Conservation (phyloP, 2,888 invertebrate genomes). For the Ecdyonurus torrentis region DNA sequence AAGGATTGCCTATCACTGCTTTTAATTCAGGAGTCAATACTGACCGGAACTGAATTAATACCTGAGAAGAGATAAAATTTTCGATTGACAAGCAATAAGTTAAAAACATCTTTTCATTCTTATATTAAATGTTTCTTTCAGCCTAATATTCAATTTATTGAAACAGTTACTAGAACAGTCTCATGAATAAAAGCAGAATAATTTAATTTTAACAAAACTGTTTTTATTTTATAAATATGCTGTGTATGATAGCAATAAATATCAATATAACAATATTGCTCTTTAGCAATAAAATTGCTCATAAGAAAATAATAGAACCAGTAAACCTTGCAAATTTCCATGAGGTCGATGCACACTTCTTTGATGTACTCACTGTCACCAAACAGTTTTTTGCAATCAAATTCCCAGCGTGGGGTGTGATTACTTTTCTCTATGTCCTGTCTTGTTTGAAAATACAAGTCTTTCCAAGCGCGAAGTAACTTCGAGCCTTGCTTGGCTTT, state of each 20-base stretch:
- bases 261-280: background rate
- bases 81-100: no score
- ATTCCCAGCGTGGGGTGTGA: conserved; percentile 1
- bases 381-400: background rate
- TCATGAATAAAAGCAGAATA: no score
- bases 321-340: background rate
- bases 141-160: no score
- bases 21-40: background rate
- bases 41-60: background rate
- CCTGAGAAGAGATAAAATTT: no score
- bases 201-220: no score
- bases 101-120: no score
- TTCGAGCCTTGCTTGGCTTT: background rate
- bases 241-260: no score
- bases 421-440: background rate
- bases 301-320: background rate
- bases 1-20: background rate
- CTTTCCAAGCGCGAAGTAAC: background rate
- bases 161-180: no score
- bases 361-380: background rate
- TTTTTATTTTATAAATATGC: no score
- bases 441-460: background rate
- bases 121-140: no score
- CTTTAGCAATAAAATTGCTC: background rate
- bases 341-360: background rate